These are phyloP conservation scores for Drosophila sproati DNA, from an alignment of 1,140 invertebrate species.

Conservation along the genomic window DNA sequence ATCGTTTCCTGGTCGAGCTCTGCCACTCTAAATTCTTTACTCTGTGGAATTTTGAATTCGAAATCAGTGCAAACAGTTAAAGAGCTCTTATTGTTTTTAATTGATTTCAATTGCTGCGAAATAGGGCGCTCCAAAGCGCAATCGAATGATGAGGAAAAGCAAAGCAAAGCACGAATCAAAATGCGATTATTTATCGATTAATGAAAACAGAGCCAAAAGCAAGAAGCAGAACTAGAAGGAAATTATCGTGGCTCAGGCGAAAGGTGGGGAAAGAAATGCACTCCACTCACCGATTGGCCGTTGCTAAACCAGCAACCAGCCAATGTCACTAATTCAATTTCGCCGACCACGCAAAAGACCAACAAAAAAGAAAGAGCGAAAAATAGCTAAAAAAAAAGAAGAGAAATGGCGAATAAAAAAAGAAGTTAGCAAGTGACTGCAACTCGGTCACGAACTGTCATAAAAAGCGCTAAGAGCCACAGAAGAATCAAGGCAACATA, in stretches of 20 bases:
- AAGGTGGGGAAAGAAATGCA: constrained; percentile 53
- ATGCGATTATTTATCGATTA: constrained; percentile 19
- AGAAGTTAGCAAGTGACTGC: constrained; percentile 70
- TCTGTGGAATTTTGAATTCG: too few relatives aligned
- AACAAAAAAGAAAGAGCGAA: constrained; percentile 42
- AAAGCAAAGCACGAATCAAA: background rate
- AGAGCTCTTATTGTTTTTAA: background rate
- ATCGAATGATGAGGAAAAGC: background rate
- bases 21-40: too few relatives aligned
- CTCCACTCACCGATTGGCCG: constrained; percentile 56
- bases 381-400: constrained; percentile 16
- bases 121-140: background rate
- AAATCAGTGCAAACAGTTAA: too few relatives aligned
- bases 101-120: background rate
- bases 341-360: constrained; percentile 51
- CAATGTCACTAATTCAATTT: constrained; percentile 81
- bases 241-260: constrained; percentile 70
- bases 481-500: constrained; percentile 44
- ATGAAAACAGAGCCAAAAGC: background rate
- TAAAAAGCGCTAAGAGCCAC: constrained; percentile 66
- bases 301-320: constrained; percentile 48
- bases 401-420: constrained; percentile 14
- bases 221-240: constrained; percentile 9
- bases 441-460: constrained; percentile 80
- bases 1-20: too few relatives aligned